These are phyloP conservation scores for Macrobrachium rosenbergii DNA, from an alignment of 1,140 invertebrate genomes.

Conservation along the genomic window DNA sequence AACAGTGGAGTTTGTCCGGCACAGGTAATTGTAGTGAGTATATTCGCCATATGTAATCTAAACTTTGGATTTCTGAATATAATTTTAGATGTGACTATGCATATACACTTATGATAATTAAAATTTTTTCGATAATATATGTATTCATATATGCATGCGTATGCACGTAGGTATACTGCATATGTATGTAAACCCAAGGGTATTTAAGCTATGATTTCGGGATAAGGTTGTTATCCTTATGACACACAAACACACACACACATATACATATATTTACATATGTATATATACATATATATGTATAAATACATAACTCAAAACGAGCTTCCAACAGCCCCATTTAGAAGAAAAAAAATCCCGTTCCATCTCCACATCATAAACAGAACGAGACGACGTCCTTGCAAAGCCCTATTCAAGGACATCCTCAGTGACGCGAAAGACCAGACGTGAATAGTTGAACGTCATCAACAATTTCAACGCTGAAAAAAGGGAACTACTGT, in stretches of 20 bases:
- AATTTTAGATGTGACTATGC: not conserved
- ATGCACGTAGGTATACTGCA: not conserved
- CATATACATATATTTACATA: not conserved
- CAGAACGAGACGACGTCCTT: too few species aligned
- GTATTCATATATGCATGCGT: not conserved
- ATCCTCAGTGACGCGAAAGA: too few species aligned
- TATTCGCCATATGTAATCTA: not conserved
- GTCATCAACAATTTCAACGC: too few species aligned
- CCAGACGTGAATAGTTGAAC: too few species aligned
- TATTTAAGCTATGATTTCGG: too few species aligned
- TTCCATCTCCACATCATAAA: too few species aligned
- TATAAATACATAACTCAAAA: slow-evolving; percentile 7
- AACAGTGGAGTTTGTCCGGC: not conserved
- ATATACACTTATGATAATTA: not conserved
- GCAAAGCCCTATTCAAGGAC: too few species aligned
- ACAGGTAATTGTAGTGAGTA: not conserved
- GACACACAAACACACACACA: slow-evolving; percentile 11
- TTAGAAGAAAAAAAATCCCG: too few species aligned
- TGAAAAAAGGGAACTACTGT: too few species aligned
- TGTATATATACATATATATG: slow-evolving; percentile 1
- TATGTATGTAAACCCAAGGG: too few species aligned
- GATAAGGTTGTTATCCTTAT: too few species aligned
- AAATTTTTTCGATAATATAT: not conserved
- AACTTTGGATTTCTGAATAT: not conserved
- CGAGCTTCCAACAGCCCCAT: too few species aligned